A percentile compares a stretch with the other conserved stretches of the same genome.
Evolutionary conservation across 1,140 invertebrate genomes (phyloP).

Genomic region (Neomicropteryx cornuta): DNA sequence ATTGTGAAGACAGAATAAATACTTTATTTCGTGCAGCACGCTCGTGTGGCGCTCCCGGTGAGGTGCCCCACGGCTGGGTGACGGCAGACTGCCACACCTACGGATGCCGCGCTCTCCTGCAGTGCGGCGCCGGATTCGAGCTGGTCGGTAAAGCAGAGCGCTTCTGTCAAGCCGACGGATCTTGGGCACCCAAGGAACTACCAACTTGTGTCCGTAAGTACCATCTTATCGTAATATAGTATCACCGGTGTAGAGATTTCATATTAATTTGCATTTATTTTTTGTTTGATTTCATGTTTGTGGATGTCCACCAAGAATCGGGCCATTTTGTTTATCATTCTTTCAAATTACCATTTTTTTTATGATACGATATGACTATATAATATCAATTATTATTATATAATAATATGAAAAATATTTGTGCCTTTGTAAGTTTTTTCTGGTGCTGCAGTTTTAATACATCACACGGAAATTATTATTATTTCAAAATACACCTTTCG

Average conservation of each 20-base stretch:
- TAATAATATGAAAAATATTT: no score
- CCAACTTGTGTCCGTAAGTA: conserved; percentile 80
- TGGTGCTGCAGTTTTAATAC: no score
- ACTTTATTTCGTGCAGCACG: no score
- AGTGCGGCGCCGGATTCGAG: conserved; percentile 88
- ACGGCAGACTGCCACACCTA: conserved; percentile 87
- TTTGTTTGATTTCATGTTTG: not conserved
- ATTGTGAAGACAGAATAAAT: no score
- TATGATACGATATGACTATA: no score
- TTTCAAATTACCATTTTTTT: no score
- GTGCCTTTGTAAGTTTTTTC: no score
- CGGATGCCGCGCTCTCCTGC: conserved; percentile 82
- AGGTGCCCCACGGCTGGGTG: conserved; percentile 83
- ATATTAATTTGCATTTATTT: conserved; percentile 1
- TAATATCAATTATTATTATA: no score
- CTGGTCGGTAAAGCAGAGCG: conserved; percentile 73
- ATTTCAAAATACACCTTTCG: no score
- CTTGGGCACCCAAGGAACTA: conserved; percentile 80
- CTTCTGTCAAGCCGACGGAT: conserved; percentile 76
- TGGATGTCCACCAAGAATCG: not conserved
- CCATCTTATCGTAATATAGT: conserved; percentile 1
- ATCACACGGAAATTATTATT: no score
- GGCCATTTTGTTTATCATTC: not conserved
- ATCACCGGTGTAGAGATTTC: not conserved
- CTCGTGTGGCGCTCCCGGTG: conserved; percentile 75